Percentiles rank a stretch among this genome's conserved stretches.
Evolutionary conservation across 2,888 invertebrate species (phyloP).

Genomic region (Patella pellucida): DNA sequence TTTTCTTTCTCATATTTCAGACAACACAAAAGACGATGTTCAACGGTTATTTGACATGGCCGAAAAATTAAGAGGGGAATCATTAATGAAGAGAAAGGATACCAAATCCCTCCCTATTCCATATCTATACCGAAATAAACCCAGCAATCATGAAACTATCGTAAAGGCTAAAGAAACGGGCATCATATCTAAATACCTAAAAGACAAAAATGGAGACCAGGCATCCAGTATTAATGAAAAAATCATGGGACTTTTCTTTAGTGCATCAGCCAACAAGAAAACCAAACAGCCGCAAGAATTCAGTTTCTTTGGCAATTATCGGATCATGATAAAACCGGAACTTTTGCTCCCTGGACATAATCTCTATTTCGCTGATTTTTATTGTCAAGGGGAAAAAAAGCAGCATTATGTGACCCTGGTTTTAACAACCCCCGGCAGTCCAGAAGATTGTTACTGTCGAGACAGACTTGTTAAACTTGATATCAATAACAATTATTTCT

Average conservation of each 20-base stretch:
- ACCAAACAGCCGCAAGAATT: conserved; percentile 38
- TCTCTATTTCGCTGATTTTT: conserved; percentile 68
- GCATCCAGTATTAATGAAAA: conserved; percentile 14
- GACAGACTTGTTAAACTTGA: conserved; percentile 27
- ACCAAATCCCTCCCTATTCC: no score
- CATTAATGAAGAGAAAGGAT: no score
- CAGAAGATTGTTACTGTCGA: conserved; percentile 29
- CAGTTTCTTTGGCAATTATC: conserved; percentile 32
- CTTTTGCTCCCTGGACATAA: conserved; percentile 25
- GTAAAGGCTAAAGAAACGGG: not conserved
- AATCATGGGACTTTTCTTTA: conserved; percentile 17
- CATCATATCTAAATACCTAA: conserved; percentile 14
- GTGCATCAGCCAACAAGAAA: conserved; percentile 1
- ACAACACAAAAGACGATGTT: no score
- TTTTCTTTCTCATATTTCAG: no score
- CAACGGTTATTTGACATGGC: no score
- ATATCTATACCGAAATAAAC: conserved; percentile 18
- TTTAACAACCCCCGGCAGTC: conserved; percentile 28
- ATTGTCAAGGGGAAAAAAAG: conserved; percentile 57
- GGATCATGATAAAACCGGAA: conserved; percentile 29
- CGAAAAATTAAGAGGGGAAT: no score
- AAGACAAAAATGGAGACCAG: not conserved
- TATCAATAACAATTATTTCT: conserved; percentile 28
- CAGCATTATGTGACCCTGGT: conserved; percentile 66
- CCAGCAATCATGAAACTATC: not conserved